Base-by-base conservation (phyloP, 2,113 vertebrate genomes). In the Hippocampus barbouri region DNA sequence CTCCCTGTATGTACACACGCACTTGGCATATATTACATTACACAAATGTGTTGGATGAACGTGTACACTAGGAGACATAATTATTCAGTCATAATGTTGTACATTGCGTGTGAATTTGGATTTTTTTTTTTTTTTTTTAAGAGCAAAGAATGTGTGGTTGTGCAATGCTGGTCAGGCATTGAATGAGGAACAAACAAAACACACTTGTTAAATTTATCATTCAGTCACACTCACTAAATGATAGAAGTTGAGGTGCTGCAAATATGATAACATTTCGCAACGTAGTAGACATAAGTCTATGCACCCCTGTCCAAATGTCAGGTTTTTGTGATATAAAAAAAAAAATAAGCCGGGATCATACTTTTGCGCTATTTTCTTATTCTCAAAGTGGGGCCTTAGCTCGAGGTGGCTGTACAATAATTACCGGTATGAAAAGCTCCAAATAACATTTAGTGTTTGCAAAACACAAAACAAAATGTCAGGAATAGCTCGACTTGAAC, bases 151-250 rank as follows among this genome's bases (percentile, higher is more conserved):
- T 41, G 25, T 60, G 62, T 38, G 54, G 41, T 25, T 40, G 43
- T 72, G 64, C 41, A 62, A 23, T 45, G 56, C 23, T 53, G 23
- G 53, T 45, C 63, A 30, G 60, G 60, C 15, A 34, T 61, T 62
- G 30, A 40, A 38, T 38, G 20, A 62, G 30, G 60, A 62, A 62
- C 2, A 9, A 61, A 34, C 57, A 71, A 78, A 23, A 79, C 71
- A 69, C 53, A 75, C 68, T 53, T 43, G 74, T 63, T 80, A 75
- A 73, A 76, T 79, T 66, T 75, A 62, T 71, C 23, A 78, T 76
- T 77, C 66, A 82, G 69, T 84, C 69, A 81, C 27, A 66, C 75
- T 73, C 47, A 79, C 47, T 68, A 79, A 23, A 71, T 10, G 20
- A 71, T 72, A 75, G 34, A 63, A 60, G 68, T 82, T 79, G 14